A percentile compares a stretch with the other conserved stretches of the same genome.
Evolutionary conservation across 2,888 invertebrate species (phyloP).

Genomic region (Caenorhabditis imperialis): DNA sequence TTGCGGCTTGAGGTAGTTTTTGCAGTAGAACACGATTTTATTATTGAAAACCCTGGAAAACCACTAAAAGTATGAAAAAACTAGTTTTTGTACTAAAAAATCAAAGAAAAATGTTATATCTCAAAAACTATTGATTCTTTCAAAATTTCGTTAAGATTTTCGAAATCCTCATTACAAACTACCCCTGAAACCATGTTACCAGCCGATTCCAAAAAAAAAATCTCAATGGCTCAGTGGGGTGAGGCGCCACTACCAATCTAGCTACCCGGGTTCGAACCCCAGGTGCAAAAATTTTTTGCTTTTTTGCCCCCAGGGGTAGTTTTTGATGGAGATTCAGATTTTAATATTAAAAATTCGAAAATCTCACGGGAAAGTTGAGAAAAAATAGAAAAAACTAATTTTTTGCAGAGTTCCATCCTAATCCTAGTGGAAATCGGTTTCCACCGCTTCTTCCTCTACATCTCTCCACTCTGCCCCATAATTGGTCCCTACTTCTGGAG

Average conservation of each 20-base stretch:
- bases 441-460: conserved; percentile 14
- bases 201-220: too few species aligned
- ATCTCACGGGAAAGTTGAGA: neutral
- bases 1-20: too few species aligned
- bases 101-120: conserved; percentile 7
- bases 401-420: conserved; percentile 13
- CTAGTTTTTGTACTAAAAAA: conserved; percentile 1
- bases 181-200: too few species aligned
- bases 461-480: conserved; percentile 27
- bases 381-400: conserved; percentile 1
- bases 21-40: too few species aligned
- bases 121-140: too few species aligned
- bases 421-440: conserved; percentile 14
- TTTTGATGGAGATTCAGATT: neutral
- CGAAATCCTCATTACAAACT: too few species aligned
- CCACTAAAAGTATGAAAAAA: neutral
- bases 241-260: neutral
- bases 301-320: too few species aligned
- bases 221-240: neutral
- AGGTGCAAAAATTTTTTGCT: too few species aligned
- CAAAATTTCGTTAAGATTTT: too few species aligned
- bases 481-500: conserved; percentile 21
- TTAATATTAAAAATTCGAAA: neutral
- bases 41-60: neutral
- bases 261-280: neutral